A percentile compares a stretch with the other conserved stretches of the same genome.
Evolutionary conservation across 1,140 invertebrate species (phyloP).

Genomic region (Macrostomum lignano): DNA sequence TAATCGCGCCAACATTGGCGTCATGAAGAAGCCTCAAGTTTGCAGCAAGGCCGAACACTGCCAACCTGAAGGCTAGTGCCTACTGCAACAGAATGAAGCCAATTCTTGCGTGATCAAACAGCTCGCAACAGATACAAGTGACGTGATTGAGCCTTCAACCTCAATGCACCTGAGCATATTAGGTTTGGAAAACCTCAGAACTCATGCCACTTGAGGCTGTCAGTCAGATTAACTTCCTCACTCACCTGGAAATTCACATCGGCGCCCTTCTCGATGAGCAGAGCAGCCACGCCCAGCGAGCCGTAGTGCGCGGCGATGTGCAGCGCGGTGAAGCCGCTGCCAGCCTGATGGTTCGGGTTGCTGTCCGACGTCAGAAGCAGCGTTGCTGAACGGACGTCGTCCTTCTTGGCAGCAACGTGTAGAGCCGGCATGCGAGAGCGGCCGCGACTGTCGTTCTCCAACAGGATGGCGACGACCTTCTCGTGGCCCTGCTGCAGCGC

Average conservation of each 20-base stretch:
- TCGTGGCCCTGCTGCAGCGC: conserved; percentile 78
- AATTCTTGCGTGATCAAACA: too few species aligned
- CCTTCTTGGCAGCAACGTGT: conserved; percentile 86
- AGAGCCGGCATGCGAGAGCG: conserved; percentile 35
- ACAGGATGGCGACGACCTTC: conserved; percentile 53
- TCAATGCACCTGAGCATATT: too few species aligned
- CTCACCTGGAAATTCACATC: conserved; percentile 62
- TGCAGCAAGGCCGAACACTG: too few species aligned
- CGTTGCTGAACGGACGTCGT: conserved; percentile 68
- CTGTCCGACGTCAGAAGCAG: conserved; percentile 57
- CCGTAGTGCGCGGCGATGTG: conserved; percentile 97
- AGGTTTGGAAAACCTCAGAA: too few species aligned
- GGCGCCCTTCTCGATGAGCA: conserved; percentile 71
- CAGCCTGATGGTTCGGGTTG: conserved; percentile 1
- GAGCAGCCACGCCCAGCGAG: conserved; percentile 68
- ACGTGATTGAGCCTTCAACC: too few species aligned
- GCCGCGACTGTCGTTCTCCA: conserved; percentile 32
- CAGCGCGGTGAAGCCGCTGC: conserved; percentile 86
- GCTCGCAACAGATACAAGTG: too few species aligned
- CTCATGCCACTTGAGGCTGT: too few species aligned
- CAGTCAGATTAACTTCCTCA: too few species aligned
- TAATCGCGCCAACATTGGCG: too few species aligned
- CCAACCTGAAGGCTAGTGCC: too few species aligned
- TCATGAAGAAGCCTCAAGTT: too few species aligned
- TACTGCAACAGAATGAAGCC: too few species aligned